phyloP scores from a whole-genome alignment of 2,888 invertebrate genomes.

The Drosophila demipolita region DNA sequence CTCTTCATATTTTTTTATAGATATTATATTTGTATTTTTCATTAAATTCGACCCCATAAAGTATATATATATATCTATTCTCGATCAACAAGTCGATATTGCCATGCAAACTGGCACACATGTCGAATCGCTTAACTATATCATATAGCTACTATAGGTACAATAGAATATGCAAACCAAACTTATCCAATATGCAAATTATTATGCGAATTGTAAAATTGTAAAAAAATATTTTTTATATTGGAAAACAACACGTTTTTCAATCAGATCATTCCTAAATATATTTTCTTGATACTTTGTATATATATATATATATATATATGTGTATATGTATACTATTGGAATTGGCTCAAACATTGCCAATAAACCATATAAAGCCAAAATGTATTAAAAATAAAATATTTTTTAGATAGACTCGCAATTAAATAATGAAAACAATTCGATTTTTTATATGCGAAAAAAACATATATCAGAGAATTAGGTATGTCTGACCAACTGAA shows the following conservation, averaged over 20 bases:
- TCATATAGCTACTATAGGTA: not conserved
- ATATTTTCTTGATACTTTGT: not conserved
- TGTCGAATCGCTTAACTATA: not conserved
- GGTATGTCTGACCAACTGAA: not conserved
- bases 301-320: not conserved
- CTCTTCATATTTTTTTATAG: constrained; percentile 1
- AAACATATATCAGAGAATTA: not conserved
- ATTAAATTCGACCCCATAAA: not conserved
- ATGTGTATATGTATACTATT: too few relatives aligned
- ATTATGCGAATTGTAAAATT: too few relatives aligned
- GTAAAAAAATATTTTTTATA: too few relatives aligned
- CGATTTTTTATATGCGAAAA: not conserved
- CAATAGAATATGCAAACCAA: not conserved
- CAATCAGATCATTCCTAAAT: not conserved
- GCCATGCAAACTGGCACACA: not conserved
- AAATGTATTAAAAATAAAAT: too few relatives aligned
- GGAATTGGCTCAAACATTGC: too few relatives aligned
- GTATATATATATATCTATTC: not conserved
- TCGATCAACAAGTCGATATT: not conserved
- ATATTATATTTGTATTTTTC: not conserved
- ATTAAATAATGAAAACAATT: not conserved
- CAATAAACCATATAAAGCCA: too few relatives aligned
- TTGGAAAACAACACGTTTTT: not conserved
- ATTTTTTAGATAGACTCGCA: not conserved
- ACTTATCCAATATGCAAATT: not conserved